Conservation (phyloP, 2,113 vertebrate genomes). For the Antechinus stuartii region DNA sequence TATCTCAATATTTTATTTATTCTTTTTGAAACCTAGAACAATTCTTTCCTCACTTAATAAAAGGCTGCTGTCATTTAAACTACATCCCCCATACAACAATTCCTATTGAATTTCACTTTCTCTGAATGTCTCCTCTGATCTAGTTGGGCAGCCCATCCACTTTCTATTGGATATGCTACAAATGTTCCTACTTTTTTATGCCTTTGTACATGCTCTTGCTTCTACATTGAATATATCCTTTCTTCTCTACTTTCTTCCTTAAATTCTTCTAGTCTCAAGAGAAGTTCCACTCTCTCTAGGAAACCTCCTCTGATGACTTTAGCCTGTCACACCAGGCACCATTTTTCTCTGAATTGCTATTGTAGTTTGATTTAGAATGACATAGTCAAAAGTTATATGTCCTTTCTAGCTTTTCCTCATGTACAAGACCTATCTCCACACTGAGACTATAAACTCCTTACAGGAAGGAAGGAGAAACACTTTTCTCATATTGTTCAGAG, state of each 20-base stretch:
- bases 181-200: not conserved
- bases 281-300: not conserved
- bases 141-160: not conserved
- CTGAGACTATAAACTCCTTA: not conserved
- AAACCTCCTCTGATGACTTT: not conserved
- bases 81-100: not conserved
- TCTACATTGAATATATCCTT: not conserved
- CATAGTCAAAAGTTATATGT: not conserved
- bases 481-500: not conserved
- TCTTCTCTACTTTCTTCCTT: not conserved
- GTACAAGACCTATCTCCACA: not conserved
- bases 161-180: not conserved
- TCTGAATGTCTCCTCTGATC: not conserved
- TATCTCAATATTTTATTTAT: not conserved
- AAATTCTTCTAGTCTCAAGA: not conserved
- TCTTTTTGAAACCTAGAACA: not conserved
- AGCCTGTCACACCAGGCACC: not conserved
- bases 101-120: not conserved
- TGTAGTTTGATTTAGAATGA: not conserved
- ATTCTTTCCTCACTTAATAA: not conserved
- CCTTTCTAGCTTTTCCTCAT: not conserved
- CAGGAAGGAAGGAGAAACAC: not conserved
- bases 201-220: not conserved
- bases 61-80: not conserved
- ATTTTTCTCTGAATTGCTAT: not conserved